phyloP scores from a whole-genome alignment of 2,113 vertebrate genomes.

The human region GRCh38 chr3:57927001-57927500 shows the following conservation, averaged over 20 bases:
- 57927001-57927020: constrained; percentile 46
- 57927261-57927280: constrained; percentile 86
- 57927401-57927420: constrained; percentile 88
- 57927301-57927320: constrained; percentile 99
- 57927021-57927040: constrained; percentile 25
- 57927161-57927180: constrained; percentile 43
- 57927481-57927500: constrained; percentile 88
- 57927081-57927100: background rate
- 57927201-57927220: constrained; percentile 77
- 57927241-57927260: constrained; percentile 76
- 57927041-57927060: constrained; percentile 51
- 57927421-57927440: constrained; percentile 88
- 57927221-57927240: constrained; percentile 78
- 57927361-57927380: constrained; percentile 95
- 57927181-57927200: constrained; percentile 55
- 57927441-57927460: constrained; percentile 86
- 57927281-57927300: constrained; percentile 92
- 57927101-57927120: constrained; percentile 10
- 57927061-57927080: constrained; percentile 34
- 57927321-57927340: constrained; percentile 97
- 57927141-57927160: constrained; percentile 40
- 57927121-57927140: background rate
- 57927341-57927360: constrained; percentile 95
- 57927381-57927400: constrained; percentile 89
- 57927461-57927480: constrained; percentile 89